Evolutionary conservation across 1,140 invertebrate species (phyloP).

Genomic region (Leptinotarsa lineolata): DNA sequence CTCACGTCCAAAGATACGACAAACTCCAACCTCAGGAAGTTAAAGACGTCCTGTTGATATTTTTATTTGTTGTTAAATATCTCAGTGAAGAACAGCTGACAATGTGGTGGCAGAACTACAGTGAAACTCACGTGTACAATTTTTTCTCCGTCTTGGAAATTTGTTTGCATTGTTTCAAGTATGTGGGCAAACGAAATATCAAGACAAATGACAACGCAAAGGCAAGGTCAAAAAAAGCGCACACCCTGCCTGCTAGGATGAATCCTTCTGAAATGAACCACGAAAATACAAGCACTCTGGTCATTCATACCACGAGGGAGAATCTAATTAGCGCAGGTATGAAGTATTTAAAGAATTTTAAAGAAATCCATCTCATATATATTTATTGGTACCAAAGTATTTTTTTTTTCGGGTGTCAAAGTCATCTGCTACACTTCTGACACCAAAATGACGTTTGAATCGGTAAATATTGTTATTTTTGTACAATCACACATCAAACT

Average conservation of each 20-base stretch:
- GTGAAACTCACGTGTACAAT: conserved; percentile 72
- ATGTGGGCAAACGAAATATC: conserved; percentile 77
- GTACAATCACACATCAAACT: too few species aligned
- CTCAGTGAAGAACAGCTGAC: conserved; percentile 86
- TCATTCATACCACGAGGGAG: conserved; percentile 60
- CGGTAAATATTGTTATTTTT: too few species aligned
- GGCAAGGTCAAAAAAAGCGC: conserved; percentile 65
- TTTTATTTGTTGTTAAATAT: conserved; percentile 90
- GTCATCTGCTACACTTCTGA: too few species aligned
- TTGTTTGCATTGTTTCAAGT: conserved; percentile 86
- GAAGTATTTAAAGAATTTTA: background rate
- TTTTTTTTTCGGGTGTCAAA: too few species aligned
- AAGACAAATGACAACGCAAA: conserved; percentile 58
- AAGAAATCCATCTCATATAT: background rate
- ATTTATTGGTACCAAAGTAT: too few species aligned
- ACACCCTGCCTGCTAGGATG: conserved; percentile 80
- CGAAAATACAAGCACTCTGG: conserved; percentile 62
- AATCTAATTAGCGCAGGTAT: conserved; percentile 58
- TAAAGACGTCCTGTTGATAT: conserved; percentile 87
- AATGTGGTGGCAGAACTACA: conserved; percentile 87
- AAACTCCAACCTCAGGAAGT: conserved; percentile 77
- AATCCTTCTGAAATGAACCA: conserved; percentile 68
- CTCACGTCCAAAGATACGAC: conserved; percentile 66
- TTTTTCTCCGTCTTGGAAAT: conserved; percentile 83
- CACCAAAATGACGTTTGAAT: too few species aligned